phyloP scores from a whole-genome alignment of 1,140 invertebrate species.

The Sesamia nonagrioides region DNA sequence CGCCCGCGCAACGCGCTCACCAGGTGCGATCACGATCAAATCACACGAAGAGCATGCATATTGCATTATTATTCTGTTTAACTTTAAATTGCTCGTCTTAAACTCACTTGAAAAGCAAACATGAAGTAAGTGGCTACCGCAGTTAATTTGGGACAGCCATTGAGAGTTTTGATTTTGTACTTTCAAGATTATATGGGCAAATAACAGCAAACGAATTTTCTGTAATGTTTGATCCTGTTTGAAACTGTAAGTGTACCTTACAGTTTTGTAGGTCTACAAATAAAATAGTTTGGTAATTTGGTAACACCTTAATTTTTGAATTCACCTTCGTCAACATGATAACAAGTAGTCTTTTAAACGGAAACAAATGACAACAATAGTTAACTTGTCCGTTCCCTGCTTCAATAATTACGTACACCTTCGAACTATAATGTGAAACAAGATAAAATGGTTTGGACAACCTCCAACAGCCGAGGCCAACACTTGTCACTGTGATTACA shows the following conservation, averaged over 20 bases:
- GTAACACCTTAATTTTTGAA: neutral
- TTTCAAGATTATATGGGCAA: no score
- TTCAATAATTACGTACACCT: constrained; percentile 22
- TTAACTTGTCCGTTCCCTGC: constrained; percentile 5
- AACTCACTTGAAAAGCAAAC: constrained; percentile 4
- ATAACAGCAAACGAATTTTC: no score
- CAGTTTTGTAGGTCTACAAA: no score
- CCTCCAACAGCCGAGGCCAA: constrained; percentile 39
- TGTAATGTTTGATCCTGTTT: no score
- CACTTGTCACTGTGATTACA: constrained; percentile 43
- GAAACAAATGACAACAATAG: constrained; percentile 5
- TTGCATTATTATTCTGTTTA: constrained; percentile 41
- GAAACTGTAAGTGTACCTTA: no score
- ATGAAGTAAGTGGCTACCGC: neutral
- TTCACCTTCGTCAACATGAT: neutral
- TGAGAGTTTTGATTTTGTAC: no score
- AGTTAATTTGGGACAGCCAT: neutral
- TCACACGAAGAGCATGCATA: constrained; percentile 56
- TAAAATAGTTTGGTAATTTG: no score
- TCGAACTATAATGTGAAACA: constrained; percentile 25
- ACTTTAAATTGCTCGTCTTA: constrained; percentile 13
- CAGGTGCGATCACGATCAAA: constrained; percentile 70
- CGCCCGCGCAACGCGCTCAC: constrained; percentile 58
- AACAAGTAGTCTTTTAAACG: neutral
- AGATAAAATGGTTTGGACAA: constrained; percentile 39